These are phyloP conservation scores for Oncorhynchus clarkii DNA, from an alignment of 2,113 vertebrate genomes.

Conservation along the genomic window DNA sequence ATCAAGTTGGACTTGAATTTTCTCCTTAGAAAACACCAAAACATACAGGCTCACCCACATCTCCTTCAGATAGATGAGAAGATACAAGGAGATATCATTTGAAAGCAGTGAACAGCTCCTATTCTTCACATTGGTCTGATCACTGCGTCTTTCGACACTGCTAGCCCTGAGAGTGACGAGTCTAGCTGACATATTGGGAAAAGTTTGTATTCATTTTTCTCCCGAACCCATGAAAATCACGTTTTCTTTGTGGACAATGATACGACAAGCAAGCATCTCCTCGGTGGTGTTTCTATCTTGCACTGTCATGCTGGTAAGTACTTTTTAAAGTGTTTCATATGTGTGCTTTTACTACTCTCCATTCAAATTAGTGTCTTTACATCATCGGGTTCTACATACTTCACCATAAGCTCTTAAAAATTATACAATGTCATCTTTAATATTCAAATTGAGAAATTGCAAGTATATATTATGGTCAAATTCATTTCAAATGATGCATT, in stretches of 20 bases:
- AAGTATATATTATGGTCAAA: too few species aligned
- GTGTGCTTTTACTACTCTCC: too few species aligned
- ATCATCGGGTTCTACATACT: too few species aligned
- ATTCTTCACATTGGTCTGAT: not conserved
- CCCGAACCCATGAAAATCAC: not conserved
- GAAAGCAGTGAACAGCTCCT: not conserved
- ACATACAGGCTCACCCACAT: not conserved
- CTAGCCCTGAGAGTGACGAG: too few species aligned
- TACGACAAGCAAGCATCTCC: conserved; percentile 21
- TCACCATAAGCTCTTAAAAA: too few species aligned
- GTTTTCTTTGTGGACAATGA: conserved; percentile 15
- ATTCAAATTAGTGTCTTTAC: too few species aligned
- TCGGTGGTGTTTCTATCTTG: conserved; percentile 36
- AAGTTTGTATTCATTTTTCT: not conserved
- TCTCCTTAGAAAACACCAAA: not conserved
- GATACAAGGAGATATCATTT: not conserved
- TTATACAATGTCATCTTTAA: too few species aligned
- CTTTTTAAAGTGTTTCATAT: not conserved
- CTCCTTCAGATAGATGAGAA: not conserved
- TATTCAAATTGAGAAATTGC: too few species aligned
- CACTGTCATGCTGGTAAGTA: conserved; percentile 40
- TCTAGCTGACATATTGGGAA: not conserved
- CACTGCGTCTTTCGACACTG: not conserved
- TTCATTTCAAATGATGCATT: too few species aligned
- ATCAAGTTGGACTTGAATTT: not conserved